phyloP scores from a whole-genome alignment of 1,140 invertebrate species.

The Varroa destructor region DNA sequence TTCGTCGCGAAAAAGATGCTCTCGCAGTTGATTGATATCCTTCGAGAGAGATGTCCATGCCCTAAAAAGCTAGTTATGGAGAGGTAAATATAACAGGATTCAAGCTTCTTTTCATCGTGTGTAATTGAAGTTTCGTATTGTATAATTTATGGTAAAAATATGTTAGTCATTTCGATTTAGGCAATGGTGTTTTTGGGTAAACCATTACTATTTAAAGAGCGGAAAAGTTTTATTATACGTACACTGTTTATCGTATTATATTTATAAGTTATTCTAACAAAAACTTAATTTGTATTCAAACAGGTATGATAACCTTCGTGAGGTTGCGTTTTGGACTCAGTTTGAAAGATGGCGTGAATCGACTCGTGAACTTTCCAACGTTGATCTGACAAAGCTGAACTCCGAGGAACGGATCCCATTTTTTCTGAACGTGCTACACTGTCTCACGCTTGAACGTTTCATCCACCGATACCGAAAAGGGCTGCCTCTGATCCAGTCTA shows the following conservation, averaged over 20 bases:
- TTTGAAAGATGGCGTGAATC: conserved; percentile 20
- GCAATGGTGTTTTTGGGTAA: no score
- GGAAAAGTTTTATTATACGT: no score
- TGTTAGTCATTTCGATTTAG: no score
- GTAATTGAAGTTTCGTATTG: neutral
- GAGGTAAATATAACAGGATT: neutral
- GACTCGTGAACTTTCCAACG: conserved; percentile 6
- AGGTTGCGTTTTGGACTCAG: conserved; percentile 14
- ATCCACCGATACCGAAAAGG: neutral
- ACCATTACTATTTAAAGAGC: no score
- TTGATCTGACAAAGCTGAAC: conserved; percentile 16
- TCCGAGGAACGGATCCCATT: conserved; percentile 13
- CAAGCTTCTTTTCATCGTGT: neutral
- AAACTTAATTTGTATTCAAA: neutral
- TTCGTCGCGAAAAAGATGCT: conserved; percentile 20
- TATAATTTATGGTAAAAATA: no score
- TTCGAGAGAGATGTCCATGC: neutral
- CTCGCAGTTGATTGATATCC: conserved; percentile 18
- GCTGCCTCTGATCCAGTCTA: neutral
- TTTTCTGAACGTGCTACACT: conserved; percentile 2
- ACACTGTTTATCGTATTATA: no score
- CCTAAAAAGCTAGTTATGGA: neutral
- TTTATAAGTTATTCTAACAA: neutral
- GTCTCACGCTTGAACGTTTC: neutral
- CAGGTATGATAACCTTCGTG: conserved; percentile 16